Conservation (phyloP, 2,888 invertebrate species). For the Volucella zonaria region DNA sequence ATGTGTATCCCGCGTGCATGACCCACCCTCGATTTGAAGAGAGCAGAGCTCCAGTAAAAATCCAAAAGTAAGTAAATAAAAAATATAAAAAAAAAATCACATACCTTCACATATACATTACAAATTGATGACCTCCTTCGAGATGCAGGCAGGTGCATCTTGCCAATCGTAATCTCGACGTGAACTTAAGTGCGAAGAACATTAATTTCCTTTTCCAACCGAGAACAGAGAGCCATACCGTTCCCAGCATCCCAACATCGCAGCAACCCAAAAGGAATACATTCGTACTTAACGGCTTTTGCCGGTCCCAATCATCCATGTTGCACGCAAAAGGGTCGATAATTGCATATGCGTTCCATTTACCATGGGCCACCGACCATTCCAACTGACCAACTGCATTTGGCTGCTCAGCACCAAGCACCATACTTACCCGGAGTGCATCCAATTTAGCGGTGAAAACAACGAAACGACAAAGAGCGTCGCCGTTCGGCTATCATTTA, state of each 20-base stretch:
- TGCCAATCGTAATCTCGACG: slow-evolving; percentile 72
- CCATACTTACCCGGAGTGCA: slow-evolving; percentile 20
- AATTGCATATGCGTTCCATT: slow-evolving; percentile 71
- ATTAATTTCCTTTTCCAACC: slow-evolving; percentile 64
- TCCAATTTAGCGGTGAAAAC: slow-evolving; percentile 71
- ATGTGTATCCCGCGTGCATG: slow-evolving; percentile 51
- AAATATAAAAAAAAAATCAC: too few species aligned
- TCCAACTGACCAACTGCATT: background rate
- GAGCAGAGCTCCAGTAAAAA: slow-evolving; percentile 3
- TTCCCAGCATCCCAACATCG: slow-evolving; percentile 42
- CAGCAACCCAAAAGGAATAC: slow-evolving; percentile 30
- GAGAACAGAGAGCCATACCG: slow-evolving; percentile 54
- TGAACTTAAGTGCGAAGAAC: slow-evolving; percentile 74
- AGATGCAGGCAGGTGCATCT: slow-evolving; percentile 72
- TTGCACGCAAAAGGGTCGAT: slow-evolving; percentile 73
- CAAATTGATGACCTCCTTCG: slow-evolving; percentile 74
- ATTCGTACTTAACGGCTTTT: slow-evolving; percentile 69
- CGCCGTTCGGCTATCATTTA: slow-evolving; percentile 65
- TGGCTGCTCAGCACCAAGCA: too few species aligned
- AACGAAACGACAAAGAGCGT: slow-evolving; percentile 65
- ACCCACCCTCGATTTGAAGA: slow-evolving; percentile 65
- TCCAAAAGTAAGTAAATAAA: too few species aligned
- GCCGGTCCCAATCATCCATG: slow-evolving; percentile 68
- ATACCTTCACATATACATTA: slow-evolving; percentile 47
- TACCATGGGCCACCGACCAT: slow-evolving; percentile 7